Evolutionary conservation across 2,113 vertebrate genomes (phyloP).

Genomic region (Amazona vittata): DNA sequence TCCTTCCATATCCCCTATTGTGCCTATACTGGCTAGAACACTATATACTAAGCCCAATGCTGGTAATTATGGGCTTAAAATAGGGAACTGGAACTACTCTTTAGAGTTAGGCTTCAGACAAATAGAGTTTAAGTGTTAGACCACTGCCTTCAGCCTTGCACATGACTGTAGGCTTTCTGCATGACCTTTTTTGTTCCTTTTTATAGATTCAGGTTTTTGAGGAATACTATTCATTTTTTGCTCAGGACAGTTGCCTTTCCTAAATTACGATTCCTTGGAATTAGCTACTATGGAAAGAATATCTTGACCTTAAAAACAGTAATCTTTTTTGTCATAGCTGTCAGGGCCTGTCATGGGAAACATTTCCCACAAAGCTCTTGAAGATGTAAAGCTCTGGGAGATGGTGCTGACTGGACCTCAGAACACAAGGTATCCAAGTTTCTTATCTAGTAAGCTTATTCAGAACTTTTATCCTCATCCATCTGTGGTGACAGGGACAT

Average conservation of each 20-base stretch:
- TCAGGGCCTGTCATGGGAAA: background rate
- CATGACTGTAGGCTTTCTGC: background rate
- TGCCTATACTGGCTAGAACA: background rate
- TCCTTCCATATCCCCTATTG: background rate
- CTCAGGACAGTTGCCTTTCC: background rate
- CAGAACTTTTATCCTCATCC: background rate
- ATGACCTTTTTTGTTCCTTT: fast-evolving
- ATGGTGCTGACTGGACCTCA: background rate
- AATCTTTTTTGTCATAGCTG: background rate
- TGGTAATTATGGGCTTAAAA: background rate
- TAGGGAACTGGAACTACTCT: background rate
- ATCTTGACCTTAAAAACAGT: background rate
- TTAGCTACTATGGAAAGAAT: background rate
- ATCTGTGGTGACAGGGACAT: background rate
- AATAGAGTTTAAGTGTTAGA: background rate
- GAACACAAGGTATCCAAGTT: background rate
- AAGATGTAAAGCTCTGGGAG: background rate
- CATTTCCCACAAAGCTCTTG: background rate
- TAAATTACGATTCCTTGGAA: background rate
- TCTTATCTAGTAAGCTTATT: background rate
- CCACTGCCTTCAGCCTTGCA: background rate
- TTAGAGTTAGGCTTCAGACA: background rate
- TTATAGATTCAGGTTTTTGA: background rate
- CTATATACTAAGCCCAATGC: background rate
- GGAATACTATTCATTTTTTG: background rate